Base-by-base conservation (phyloP, 2,888 invertebrate species). In the Phorcus lineatus region DNA sequence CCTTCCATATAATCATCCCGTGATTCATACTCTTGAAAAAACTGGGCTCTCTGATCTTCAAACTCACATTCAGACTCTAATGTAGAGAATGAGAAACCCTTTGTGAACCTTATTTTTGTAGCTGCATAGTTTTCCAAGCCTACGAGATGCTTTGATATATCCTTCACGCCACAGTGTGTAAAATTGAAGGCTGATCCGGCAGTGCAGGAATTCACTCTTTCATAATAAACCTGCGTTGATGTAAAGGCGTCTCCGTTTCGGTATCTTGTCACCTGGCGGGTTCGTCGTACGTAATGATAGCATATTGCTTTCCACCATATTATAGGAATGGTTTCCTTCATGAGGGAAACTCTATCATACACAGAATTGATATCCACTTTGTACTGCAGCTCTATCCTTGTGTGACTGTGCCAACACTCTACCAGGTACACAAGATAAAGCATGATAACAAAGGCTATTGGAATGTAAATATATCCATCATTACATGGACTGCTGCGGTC, bases 221-320 rank as follows among this genome's bases (percentile, higher is more conserved):
- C 96, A 92, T 96, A 97, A 92, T 96, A 96, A 2, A 96, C 96
- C 95, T 96, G 96, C 76, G 96, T 96, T 53, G 96, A 96, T 11
- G 96, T 96, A 91, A 96, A 96, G 74, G 96, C 96, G 92, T 96
- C 96, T 9, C 96, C 96, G 91, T 96, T 96, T 79, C 96, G 94
- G 91, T 96, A 96, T 83, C 96, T 95, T 84, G 96, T 96, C 88
- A 96, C 95, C 91, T 96, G 96, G 80, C 96, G 94, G 89, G 96
- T 94, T 84, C 96, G 94, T 55, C 96, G 93, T 82, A 96, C 95
- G 93, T 96, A 97, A 93, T 97, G 97, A 93, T 96, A 97, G 92
- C 96, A 96, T 81, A 96, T 95, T 67, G 96, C 96, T 91, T 96
- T 96, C 97, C 97, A 97, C 97, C 97, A 97, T 70, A 97, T 96